Evolutionary conservation across 2,113 vertebrate species (phyloP).

Genomic region (Ophiodon elongatus): DNA sequence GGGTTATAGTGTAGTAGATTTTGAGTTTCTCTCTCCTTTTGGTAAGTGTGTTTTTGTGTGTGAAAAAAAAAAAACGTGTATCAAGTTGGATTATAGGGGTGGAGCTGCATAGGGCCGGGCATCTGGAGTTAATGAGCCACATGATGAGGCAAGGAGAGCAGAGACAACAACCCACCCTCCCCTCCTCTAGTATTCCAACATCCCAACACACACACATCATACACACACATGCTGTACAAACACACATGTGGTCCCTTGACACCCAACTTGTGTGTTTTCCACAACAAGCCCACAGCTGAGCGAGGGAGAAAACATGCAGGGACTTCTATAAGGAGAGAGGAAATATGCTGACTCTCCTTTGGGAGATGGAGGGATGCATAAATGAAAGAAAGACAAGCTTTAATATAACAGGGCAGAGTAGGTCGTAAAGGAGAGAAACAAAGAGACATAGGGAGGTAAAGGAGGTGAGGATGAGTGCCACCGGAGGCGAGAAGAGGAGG

Average conservation of each 20-base stretch:
- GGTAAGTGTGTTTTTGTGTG: constrained; percentile 25
- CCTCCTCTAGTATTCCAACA: constrained; percentile 7
- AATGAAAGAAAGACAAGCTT: constrained; percentile 34
- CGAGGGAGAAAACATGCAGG: not conserved
- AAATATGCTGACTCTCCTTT: constrained; percentile 1
- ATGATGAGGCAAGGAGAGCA: constrained; percentile 58
- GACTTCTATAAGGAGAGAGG: constrained; percentile 9
- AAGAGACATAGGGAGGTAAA: constrained; percentile 9
- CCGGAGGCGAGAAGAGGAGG: constrained; percentile 13
- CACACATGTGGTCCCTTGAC: constrained; percentile 28
- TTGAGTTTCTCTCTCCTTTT: constrained; percentile 27
- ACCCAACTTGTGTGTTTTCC: constrained; percentile 12
- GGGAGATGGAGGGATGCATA: constrained; percentile 25
- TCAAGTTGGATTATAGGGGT: constrained; percentile 39
- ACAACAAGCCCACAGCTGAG: constrained; percentile 19
- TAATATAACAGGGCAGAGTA: constrained; percentile 44
- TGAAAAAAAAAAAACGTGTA: not conserved
- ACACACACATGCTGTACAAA: constrained; percentile 25
- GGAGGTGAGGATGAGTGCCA: constrained; percentile 22
- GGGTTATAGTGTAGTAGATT: constrained; percentile 54
- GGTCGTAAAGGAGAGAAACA: constrained; percentile 26
- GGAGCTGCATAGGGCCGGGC: constrained; percentile 54
- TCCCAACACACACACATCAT: constrained; percentile 6
- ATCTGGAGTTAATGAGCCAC: constrained; percentile 76
- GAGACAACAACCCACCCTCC: constrained; percentile 32